These are phyloP conservation scores for Pangasius mekongensis DNA, from an alignment of 2,797 vertebrate genomes.

Conservation along the genomic window DNA sequence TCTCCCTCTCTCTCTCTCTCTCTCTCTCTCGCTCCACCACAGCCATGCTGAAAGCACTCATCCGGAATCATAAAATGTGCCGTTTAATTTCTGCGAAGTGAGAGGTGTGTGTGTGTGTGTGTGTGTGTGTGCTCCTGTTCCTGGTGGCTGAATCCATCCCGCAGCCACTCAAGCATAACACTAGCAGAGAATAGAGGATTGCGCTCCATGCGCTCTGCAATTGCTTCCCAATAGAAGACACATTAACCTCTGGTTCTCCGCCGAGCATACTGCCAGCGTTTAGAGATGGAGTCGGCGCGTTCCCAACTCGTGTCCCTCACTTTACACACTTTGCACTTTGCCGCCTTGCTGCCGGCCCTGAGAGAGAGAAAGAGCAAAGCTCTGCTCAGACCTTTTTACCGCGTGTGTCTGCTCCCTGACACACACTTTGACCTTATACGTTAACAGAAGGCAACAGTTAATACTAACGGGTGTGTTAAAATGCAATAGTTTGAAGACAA, in stretches of 20 bases:
- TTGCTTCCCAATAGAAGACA: slow-evolving; percentile 80
- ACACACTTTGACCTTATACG: neutral
- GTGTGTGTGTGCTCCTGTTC: slow-evolving; percentile 68
- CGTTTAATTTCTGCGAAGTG: slow-evolving; percentile 82
- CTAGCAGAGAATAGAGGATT: slow-evolving; percentile 79
- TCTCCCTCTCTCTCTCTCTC: slow-evolving; percentile 48
- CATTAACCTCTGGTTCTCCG: slow-evolving; percentile 76
- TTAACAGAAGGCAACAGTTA: neutral
- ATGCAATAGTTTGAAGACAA: neutral
- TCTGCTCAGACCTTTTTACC: neutral
- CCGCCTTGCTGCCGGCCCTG: neutral
- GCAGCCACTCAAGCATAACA: slow-evolving; percentile 79
- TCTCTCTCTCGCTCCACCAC: slow-evolving; percentile 47
- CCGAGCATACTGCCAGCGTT: neutral
- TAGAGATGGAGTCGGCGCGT: neutral
- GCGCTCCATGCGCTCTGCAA: slow-evolving; percentile 76
- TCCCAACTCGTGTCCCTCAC: neutral
- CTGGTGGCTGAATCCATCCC: slow-evolving; percentile 79
- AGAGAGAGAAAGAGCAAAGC: neutral
- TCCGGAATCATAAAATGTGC: slow-evolving; percentile 84
- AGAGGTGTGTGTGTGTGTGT: slow-evolving; percentile 61
- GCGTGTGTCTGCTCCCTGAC: neutral
- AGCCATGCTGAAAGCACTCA: slow-evolving; percentile 69
- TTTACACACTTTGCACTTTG: neutral
- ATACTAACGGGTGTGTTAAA: neutral